Conservation (phyloP, 2,797 vertebrate genomes). For the Diplodus sargus region DNA sequence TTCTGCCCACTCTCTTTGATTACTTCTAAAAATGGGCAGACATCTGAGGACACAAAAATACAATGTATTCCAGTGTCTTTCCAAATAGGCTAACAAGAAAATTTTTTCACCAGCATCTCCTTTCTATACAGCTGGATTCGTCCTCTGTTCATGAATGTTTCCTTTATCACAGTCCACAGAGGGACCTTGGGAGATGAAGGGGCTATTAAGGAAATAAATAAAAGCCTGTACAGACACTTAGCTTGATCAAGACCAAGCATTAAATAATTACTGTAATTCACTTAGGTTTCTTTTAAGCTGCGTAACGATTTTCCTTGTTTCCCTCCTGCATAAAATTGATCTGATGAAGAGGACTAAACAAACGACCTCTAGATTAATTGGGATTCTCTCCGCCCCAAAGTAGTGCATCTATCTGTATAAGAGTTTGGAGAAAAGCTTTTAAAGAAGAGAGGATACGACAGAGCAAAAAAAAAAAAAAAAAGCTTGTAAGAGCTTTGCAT, state of each 20-base stretch:
- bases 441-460: slow-evolving; percentile 55
- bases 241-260: slow-evolving; percentile 82
- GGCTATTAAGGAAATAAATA: slow-evolving; percentile 81
- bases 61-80: slow-evolving; percentile 19
- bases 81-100: slow-evolving; percentile 11
- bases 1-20: slow-evolving; percentile 49
- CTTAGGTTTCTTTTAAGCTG: slow-evolving; percentile 81
- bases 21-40: slow-evolving; percentile 34
- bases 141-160: slow-evolving; percentile 63
- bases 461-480: slow-evolving; percentile 29
- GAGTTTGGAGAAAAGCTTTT: slow-evolving; percentile 65
- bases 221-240: slow-evolving; percentile 76
- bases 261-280: slow-evolving; percentile 85
- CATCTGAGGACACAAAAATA: slow-evolving; percentile 1
- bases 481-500: slow-evolving; percentile 37
- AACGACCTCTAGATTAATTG: slow-evolving; percentile 82
- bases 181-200: slow-evolving; percentile 75
- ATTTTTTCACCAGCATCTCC: neutral
- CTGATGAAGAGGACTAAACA: slow-evolving; percentile 78
- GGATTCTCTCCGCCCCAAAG: slow-evolving; percentile 68
- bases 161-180: slow-evolving; percentile 68
- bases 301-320: slow-evolving; percentile 79
- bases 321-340: slow-evolving; percentile 77
- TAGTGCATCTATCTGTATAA: slow-evolving; percentile 64
- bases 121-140: slow-evolving; percentile 40